phyloP scores from a whole-genome alignment of 2,113 vertebrate species.

The Nycticorax nycticorax region DNA sequence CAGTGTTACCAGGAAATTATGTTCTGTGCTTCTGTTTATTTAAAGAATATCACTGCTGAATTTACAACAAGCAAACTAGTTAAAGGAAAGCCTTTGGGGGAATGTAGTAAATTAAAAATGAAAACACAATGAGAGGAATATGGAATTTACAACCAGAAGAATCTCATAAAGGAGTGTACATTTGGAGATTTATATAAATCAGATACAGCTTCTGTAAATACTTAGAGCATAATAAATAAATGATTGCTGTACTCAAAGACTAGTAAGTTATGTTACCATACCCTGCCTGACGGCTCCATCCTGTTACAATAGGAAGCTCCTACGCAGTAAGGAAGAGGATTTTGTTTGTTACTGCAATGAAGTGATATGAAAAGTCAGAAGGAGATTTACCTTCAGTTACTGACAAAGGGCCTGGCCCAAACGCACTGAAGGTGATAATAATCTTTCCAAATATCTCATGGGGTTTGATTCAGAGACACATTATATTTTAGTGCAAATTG shows the following conservation, averaged over 20 bases:
- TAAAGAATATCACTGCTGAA: constrained; percentile 62
- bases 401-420: not conserved
- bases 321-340: not conserved
- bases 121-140: constrained; percentile 45
- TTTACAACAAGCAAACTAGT: constrained; percentile 52
- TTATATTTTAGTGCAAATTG: not conserved
- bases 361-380: not conserved
- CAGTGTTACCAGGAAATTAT: constrained; percentile 53
- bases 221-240: constrained; percentile 32
- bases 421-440: not conserved
- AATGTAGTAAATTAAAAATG: constrained; percentile 60
- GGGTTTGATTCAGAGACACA: not conserved
- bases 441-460: not conserved
- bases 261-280: not conserved
- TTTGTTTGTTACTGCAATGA: not conserved
- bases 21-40: constrained; percentile 49
- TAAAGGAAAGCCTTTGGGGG: constrained; percentile 53
- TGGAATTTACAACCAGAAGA: constrained; percentile 35
- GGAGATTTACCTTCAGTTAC: not conserved
- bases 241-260: not conserved
- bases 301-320: not conserved
- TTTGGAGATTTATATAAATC: constrained; percentile 61
- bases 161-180: not conserved
- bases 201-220: constrained; percentile 37
- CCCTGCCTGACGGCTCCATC: not conserved